phyloP scores from a whole-genome alignment of 2,797 vertebrate genomes.

The Masticophis lateralis region DNA sequence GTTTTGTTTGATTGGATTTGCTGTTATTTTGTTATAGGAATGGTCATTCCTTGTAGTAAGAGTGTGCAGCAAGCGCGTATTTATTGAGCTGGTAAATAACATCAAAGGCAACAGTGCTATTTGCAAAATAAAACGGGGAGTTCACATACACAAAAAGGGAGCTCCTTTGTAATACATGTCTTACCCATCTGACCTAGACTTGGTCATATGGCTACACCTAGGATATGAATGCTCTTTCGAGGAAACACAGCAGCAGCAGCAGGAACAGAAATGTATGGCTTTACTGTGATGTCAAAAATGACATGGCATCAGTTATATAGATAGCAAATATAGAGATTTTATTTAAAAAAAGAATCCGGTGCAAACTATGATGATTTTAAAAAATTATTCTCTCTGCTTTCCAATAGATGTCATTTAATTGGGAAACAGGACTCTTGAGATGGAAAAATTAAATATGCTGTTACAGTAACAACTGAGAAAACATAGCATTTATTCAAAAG shows the following conservation, averaged over 20 bases:
- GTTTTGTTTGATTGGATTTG: conserved; percentile 30
- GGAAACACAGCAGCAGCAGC: conserved; percentile 29
- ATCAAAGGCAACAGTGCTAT: neutral
- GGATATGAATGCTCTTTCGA: conserved; percentile 1
- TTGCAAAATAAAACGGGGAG: conserved; percentile 16
- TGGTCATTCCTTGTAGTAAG: conserved; percentile 1
- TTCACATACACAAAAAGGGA: conserved; percentile 4
- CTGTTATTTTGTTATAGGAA: conserved; percentile 33
- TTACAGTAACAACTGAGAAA: conserved; percentile 24
- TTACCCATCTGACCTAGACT: conserved; percentile 13
- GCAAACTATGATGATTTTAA: conserved; percentile 2
- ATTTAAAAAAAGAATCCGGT: neutral
- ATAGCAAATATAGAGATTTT: neutral
- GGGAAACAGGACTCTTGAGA: neutral
- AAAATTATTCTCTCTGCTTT: conserved; percentile 12
- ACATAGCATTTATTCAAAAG: conserved; percentile 21
- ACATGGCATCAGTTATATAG: conserved; percentile 14
- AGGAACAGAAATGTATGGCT: conserved; percentile 35
- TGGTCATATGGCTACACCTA: conserved; percentile 29
- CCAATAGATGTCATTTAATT: neutral
- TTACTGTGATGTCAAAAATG: conserved; percentile 33
- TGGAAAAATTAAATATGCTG: conserved; percentile 30
- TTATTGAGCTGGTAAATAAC: conserved; percentile 23
- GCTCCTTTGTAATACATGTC: conserved; percentile 15
- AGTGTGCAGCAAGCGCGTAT: conserved; percentile 12